phyloP scores from a whole-genome alignment of 2,888 invertebrate genomes.

The Nomada lathburiana region DNA sequence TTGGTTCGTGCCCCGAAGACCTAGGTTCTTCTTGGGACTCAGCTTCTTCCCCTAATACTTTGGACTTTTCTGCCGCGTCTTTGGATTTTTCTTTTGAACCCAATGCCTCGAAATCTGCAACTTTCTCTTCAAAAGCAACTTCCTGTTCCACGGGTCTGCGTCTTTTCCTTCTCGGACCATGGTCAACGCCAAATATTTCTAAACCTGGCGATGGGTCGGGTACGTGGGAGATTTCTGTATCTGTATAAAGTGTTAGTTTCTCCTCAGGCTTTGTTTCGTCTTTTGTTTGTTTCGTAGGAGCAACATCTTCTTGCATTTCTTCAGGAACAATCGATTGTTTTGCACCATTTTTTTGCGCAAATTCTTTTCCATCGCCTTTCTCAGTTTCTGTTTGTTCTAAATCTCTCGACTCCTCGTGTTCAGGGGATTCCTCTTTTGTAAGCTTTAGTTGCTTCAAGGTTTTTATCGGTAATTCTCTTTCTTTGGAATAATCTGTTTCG shows the following conservation, averaged over 20 bases:
- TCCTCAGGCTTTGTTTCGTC: neutral
- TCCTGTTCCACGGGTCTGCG: neutral
- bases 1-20: neutral
- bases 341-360: neutral
- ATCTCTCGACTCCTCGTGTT: neutral
- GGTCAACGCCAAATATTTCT: conserved; percentile 55
- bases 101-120: neutral
- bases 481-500: neutral
- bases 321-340: neutral
- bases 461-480: neutral
- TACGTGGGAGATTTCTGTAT: neutral
- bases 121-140: neutral
- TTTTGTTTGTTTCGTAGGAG: neutral
- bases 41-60: neutral
- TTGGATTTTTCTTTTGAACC: neutral
- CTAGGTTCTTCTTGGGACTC: neutral
- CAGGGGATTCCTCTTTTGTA: neutral
- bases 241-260: conserved; percentile 10
- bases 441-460: neutral
- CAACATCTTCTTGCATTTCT: neutral
- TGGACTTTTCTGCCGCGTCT: neutral
- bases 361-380: neutral
- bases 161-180: conserved; percentile 25
- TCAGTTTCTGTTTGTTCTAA: neutral
- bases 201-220: conserved; percentile 64